Percentiles rank a stretch among this genome's conserved stretches.
Evolutionary conservation across 2,797 vertebrate species (phyloP).

Genomic region (Gallinago stenura): DNA sequence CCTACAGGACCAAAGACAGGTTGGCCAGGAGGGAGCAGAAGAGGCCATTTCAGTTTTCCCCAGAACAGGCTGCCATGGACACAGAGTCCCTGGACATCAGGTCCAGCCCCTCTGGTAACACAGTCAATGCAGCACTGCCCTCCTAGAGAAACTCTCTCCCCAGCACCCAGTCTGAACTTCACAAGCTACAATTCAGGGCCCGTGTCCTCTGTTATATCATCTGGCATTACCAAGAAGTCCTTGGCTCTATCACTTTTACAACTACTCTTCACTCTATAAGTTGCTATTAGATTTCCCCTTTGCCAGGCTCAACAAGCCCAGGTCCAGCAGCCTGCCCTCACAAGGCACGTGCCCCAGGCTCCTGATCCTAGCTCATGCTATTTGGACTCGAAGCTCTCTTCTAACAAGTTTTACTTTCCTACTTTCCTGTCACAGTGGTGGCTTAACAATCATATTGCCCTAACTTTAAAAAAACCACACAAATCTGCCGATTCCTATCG

Average conservation of each 20-base stretch:
- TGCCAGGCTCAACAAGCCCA: neutral
- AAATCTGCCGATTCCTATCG: neutral
- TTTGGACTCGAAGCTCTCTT: neutral
- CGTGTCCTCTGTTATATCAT: neutral
- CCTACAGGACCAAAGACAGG: neutral
- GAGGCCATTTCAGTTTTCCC: neutral
- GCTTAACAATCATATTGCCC: neutral
- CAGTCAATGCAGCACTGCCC: neutral
- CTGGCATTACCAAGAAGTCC: neutral
- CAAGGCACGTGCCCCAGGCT: rapidly evolving
- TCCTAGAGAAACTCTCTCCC: neutral
- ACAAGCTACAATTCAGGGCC: neutral
- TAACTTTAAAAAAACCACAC: neutral
- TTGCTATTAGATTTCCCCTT: neutral
- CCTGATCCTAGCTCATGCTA: neutral
- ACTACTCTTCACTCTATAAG: neutral
- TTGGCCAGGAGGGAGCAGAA: neutral
- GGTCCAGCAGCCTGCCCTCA: rapidly evolving
- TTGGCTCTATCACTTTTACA: neutral
- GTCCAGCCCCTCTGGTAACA: neutral
- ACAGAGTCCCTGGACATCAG: neutral
- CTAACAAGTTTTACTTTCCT: neutral
- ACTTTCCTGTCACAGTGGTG: neutral
- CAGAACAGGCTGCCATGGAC: neutral
- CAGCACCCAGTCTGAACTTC: neutral